Evolutionary conservation across 2,888 invertebrate species (phyloP).

Genomic region (Harpagoxenus sublaevis): DNA sequence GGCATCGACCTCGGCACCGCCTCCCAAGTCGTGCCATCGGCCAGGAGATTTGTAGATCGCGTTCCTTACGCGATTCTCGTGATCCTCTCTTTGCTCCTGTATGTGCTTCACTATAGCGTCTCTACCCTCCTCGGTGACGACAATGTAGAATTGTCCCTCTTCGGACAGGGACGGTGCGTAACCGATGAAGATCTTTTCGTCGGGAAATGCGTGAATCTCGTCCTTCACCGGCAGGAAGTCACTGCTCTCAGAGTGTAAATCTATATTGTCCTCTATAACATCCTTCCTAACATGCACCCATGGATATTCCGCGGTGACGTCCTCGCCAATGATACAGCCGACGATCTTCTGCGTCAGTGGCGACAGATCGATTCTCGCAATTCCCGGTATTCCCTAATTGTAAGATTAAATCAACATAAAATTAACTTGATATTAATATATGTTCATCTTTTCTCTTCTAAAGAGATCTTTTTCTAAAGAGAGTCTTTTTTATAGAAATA

Average conservation of each 20-base stretch:
- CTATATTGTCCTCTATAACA: constrained; percentile 89
- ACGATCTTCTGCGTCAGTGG: constrained; percentile 89
- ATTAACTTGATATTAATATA: not conserved
- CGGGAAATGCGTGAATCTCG: constrained; percentile 84
- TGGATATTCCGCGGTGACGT: constrained; percentile 91
- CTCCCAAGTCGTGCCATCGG: constrained; percentile 89
- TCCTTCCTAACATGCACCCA: constrained; percentile 90
- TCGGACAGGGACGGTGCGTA: constrained; percentile 90
- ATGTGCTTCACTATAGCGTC: constrained; percentile 86
- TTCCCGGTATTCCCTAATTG: constrained; percentile 86
- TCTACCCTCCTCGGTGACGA: constrained; percentile 88
- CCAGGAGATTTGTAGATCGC: constrained; percentile 88
- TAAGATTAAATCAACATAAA: not conserved
- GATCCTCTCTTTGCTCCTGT: constrained; percentile 75
- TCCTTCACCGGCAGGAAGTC: constrained; percentile 86
- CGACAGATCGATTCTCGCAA: constrained; percentile 87
- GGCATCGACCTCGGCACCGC: constrained; percentile 89
- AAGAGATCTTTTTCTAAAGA: not conserved
- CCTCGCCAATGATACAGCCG: constrained; percentile 89
- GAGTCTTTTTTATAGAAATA: not conserved
- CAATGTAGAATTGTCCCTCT: constrained; percentile 91
- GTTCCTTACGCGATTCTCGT: constrained; percentile 85
- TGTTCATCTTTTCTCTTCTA: not conserved
- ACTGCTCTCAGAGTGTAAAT: constrained; percentile 87
- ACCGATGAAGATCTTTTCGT: constrained; percentile 88